Evolutionary conservation across 2,797 vertebrate species (phyloP), one percentile per base, ranked within the genome.

Genomic region (Pteropus rufus): DNA sequence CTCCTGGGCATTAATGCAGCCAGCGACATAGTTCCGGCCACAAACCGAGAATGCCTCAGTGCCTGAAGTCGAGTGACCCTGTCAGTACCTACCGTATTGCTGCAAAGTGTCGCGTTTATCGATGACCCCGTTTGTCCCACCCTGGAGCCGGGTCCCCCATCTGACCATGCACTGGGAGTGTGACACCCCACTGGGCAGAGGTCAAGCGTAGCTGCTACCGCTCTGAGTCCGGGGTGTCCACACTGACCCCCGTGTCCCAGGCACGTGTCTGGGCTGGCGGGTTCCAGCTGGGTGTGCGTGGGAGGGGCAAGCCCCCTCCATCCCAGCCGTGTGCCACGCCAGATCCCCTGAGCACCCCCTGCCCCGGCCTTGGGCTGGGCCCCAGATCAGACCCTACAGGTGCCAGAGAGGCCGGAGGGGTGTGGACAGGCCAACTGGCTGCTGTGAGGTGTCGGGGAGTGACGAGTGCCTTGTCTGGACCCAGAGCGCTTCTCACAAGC

Each of bases 201-300:
- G 64, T 14, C 64, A 36, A 77, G 83, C 70, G 69, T 36, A 70
- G 77, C 31, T n/a, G 10, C 91, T 88, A 92, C 52, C 76, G 44
- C 86, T 97, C 94, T 89, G 89, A 95, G 94, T 4, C 0, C 72
- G n/a, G 75, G 77, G 86, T 94, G 96, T 95, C 94, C 34, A 56
- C 2, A 56, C 24, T 0, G 3, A 34, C 34, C 60, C 60, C 85
- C 9, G 58, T 26, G 64, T 81, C 60, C 52, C 10, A 8, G 60
- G 49, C 5, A 52, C 19, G 31, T 52, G 49, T 70, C 72, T 24
- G 64, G 49, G 36, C 16, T 2, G 36, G 24, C 31, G 8, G 9
- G 7, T 31, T 24, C 52, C 14, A 31, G 56, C 39, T 76, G 36
- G 36, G 12, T 19, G 39, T 24, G 52, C 6, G 39, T 41, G 19